Base-by-base conservation (phyloP, 2,797 vertebrate species). In the Erpetoichthys calabaricus region DNA sequence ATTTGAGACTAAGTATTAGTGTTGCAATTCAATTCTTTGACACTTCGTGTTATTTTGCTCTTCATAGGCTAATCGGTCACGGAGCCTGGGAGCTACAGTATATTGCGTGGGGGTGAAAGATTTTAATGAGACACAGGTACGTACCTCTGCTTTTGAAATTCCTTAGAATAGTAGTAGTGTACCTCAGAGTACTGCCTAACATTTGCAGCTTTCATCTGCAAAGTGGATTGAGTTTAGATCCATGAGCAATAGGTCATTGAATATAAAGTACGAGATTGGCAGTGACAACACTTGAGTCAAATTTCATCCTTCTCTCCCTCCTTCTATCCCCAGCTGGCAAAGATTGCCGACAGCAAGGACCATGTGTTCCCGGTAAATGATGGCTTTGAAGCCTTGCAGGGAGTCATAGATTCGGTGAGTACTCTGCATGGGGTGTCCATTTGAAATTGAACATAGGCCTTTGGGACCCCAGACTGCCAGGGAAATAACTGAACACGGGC, bases 51-150 rank as follows among this genome's bases (percentile, higher is more conserved):
- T 59, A 44, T 41, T 51, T 49, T 63, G 60, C 51, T 61, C 9
- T 0, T 43, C 63, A 3, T 73, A 99, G 96, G 96, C 96, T 2
- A 95, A 98, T 68, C 88, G 92, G 57, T 98, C 96, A 0, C 81
- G 96, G 46, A 92, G 89, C 60, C 79, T 98, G 57, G 96, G 95
- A 45, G 96, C 96, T 6, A 87, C 94, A 0, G 91, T 99, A 8
- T 99, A 98, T 65, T 98, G 94, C 3, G 94, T 99, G 4, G 96
- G 96, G 0, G 94, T 99, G 71, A 99, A 99, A 64, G 95, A 99
- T 79, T 99, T 99, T 86, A 95, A 99, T 58, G 94, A 98, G 72
- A 97, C 94, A 6, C 96, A 99, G 94, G 96, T 98, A 77, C 62
- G 72, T 65, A 25, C 43, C 59, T 63, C 25, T 60, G 4, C 63